Base-by-base conservation (phyloP, 2,888 invertebrate species). In the Sphecodes monilicornis region DNA sequence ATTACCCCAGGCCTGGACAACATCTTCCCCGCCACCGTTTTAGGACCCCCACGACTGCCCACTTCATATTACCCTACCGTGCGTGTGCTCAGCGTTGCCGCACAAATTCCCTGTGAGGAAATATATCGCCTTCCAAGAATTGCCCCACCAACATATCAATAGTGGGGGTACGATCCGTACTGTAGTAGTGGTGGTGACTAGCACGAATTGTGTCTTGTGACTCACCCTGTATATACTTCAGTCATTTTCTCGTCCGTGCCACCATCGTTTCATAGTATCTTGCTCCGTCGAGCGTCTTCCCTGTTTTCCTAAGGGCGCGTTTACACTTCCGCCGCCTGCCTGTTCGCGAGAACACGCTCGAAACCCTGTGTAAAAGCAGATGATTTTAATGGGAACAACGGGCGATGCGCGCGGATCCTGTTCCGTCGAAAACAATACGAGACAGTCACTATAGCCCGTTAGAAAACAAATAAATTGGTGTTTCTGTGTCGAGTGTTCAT, bases 161-260 rank as follows among this genome's bases (percentile, higher is more conserved):
- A 46, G 18, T 18, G 5, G 18, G 5, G 18, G 18, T 22, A 50
- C n/a, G n/a, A n/a, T n/a, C n/a, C n/a, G n/a, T n/a, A n/a, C n/a
- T n/a, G n/a, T n/a, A n/a, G n/a, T 46, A 46, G 18, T 18, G 5
- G 18, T 1, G 18, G 18, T 22, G 22, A 22, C 8, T 50, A 22
- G 22, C 22, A 50, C 46, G 22, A 46, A 22, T 50, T 22, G 22
- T 22, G n/a, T 50, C 50, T 50, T n/a, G n/a, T n/a, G 50, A 10
- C 50, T 50, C n/a, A 50, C n/a, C 50, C n/a, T 57, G 26, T 57
- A 50, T 80, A 75, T 80, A 79, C 88, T 60, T 71, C 75, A 70
- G 77, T 78, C 71, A 73, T 68, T 76, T 77, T 76, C 50, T 66
- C 57, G 43, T 16, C 50, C 75, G 68, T 26, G 60, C 39, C 36